phyloP scores from a whole-genome alignment of 1,140 invertebrate species.

The Atta cephalotes region DNA sequence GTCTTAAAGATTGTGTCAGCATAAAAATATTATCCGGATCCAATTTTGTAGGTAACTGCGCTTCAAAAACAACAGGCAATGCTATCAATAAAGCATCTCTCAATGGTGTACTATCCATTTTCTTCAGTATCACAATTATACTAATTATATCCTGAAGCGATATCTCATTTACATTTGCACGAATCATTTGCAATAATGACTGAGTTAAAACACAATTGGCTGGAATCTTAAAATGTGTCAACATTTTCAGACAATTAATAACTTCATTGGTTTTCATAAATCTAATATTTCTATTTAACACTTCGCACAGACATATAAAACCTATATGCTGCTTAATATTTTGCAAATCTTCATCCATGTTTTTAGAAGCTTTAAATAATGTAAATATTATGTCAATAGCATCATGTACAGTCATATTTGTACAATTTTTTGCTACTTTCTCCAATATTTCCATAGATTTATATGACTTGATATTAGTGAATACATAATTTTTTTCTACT shows the following conservation, averaged over 20 bases:
- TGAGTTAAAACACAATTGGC: slow-evolving; percentile 87
- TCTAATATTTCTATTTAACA: slow-evolving; percentile 86
- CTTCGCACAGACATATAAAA: slow-evolving; percentile 85
- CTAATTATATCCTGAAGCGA: slow-evolving; percentile 86
- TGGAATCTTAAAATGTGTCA: slow-evolving; percentile 87
- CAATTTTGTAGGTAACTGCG: slow-evolving; percentile 82
- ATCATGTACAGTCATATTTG: slow-evolving; percentile 4
- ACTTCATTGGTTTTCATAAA: slow-evolving; percentile 86
- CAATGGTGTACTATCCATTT: slow-evolving; percentile 85
- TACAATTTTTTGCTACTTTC: background rate
- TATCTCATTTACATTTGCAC: slow-evolving; percentile 76
- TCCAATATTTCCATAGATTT: background rate
- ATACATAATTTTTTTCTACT: background rate
- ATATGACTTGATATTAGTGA: background rate
- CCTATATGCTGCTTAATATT: slow-evolving; percentile 57
- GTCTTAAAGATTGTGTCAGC: slow-evolving; percentile 40
- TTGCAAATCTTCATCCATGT: background rate
- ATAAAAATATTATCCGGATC: slow-evolving; percentile 24
- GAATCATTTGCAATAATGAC: slow-evolving; percentile 88
- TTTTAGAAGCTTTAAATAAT: background rate
- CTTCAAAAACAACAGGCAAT: slow-evolving; percentile 88
- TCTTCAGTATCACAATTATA: slow-evolving; percentile 87
- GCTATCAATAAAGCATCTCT: slow-evolving; percentile 88
- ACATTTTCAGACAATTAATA: slow-evolving; percentile 87
- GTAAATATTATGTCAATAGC: slow-evolving; percentile 5